These are phyloP conservation scores for Lithophane semibrunnea DNA, from an alignment of 2,888 invertebrate species.

Conservation along the genomic window DNA sequence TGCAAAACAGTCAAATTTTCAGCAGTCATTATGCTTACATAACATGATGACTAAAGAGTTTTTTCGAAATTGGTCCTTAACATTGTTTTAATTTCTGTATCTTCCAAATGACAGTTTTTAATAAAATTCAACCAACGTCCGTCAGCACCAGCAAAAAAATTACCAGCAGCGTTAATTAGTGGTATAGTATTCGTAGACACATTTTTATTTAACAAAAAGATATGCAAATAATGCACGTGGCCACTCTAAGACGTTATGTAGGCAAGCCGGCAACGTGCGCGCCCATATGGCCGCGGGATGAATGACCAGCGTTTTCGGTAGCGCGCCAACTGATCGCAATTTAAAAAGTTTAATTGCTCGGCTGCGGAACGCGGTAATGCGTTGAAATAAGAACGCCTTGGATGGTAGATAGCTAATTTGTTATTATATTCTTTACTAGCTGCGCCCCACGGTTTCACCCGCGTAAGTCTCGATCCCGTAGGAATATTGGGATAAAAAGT, in stretches of 20 bases:
- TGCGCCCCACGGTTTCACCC: no score
- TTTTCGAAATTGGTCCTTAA: not conserved
- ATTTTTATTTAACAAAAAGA: slow-evolving; percentile 39
- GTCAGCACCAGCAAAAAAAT: not conserved
- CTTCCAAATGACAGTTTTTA: not conserved
- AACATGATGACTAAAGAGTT: no score
- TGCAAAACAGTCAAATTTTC: not conserved
- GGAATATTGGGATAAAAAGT: no score
- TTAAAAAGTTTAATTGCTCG: slow-evolving; percentile 56
- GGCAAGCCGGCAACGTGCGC: slow-evolving; percentile 76
- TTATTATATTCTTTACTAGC: not conserved
- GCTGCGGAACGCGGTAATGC: slow-evolving; percentile 27
- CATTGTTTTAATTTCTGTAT: not conserved
- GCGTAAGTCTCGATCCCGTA: no score
- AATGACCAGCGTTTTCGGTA: slow-evolving; percentile 86
- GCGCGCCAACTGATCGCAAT: slow-evolving; percentile 77
- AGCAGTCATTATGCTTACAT: not conserved
- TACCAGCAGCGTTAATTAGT: slow-evolving; percentile 11
- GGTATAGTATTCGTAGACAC: slow-evolving; percentile 49
- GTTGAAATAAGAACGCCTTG: slow-evolving; percentile 43
- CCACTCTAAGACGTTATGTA: slow-evolving; percentile 73
- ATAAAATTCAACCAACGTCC: not conserved
- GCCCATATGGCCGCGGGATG: slow-evolving; percentile 86
- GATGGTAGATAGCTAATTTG: slow-evolving; percentile 9
- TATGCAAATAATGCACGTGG: slow-evolving; percentile 82